phyloP scores from a whole-genome alignment of 1,140 invertebrate genomes.

The Bombyx mori region DNA sequence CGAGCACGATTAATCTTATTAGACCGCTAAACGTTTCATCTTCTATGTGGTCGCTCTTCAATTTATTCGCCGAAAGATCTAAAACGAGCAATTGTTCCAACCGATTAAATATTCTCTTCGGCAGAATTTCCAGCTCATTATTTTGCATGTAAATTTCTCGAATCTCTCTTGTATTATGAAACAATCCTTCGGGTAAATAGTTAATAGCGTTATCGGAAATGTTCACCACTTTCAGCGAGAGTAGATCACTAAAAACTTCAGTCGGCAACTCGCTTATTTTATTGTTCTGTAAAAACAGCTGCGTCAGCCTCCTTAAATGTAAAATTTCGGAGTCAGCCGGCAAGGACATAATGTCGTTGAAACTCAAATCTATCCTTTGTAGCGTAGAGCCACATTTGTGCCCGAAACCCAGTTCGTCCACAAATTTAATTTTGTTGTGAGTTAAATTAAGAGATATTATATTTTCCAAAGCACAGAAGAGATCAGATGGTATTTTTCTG shows the following conservation, averaged over 20 bases:
- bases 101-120: constrained; percentile 77
- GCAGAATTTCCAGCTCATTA: constrained; percentile 81
- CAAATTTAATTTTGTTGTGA: constrained; percentile 78
- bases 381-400: constrained; percentile 73
- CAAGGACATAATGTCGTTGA: constrained; percentile 78
- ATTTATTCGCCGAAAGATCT: constrained; percentile 81
- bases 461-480: constrained; percentile 81
- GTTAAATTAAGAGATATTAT: constrained; percentile 84
- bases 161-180: constrained; percentile 78
- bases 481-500: constrained; percentile 76
- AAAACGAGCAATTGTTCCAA: constrained; percentile 79
- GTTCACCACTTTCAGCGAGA: constrained; percentile 81
- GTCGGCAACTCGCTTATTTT: constrained; percentile 77
- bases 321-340: constrained; percentile 78
- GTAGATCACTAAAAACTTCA: constrained; percentile 78
- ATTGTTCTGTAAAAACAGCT: constrained; percentile 83
- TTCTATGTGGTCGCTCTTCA: constrained; percentile 78
- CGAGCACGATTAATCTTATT: constrained; percentile 78
- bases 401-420: constrained; percentile 77
- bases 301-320: constrained; percentile 78
- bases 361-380: constrained; percentile 79
- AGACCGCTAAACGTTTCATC: constrained; percentile 79
- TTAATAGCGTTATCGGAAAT: constrained; percentile 82
- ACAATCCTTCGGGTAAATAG: constrained; percentile 79
- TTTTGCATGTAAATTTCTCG: constrained; percentile 82